Conservation (phyloP, 2,797 vertebrate species). For the Rhabdomys pumilio region DNA sequence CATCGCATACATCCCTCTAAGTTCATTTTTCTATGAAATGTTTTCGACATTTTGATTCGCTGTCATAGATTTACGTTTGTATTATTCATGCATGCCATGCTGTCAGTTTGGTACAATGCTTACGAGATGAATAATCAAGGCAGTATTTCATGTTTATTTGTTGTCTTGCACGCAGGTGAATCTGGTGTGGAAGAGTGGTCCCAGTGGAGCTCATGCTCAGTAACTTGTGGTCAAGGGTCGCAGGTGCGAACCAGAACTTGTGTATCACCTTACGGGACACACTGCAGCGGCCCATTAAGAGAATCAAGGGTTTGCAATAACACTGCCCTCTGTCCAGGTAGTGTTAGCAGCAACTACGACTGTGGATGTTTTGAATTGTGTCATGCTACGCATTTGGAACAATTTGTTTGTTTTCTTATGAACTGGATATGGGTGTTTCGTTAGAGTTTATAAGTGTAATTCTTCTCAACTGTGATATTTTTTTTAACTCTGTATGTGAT, state of each 20-base stretch:
- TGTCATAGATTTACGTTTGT: conserved; percentile 78
- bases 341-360: conserved; percentile 98
- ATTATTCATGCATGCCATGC: conserved; percentile 76
- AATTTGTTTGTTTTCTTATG: conserved; percentile 77
- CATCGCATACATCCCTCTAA: conserved; percentile 19
- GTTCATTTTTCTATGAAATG: conserved; percentile 83
- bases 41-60: conserved; percentile 81
- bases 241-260: conserved; percentile 99
- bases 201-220: conserved; percentile 99
- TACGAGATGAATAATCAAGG: conserved; percentile 86
- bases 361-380: conserved; percentile 92
- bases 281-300: conserved; percentile 99
- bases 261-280: conserved; percentile 99
- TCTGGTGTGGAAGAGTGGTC: conserved; percentile 99
- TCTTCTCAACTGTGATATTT: conserved; percentile 77
- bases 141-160: conserved; percentile 90
- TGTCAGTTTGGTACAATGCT: conserved; percentile 49
- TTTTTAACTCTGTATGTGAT: conserved; percentile 55
- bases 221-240: conserved; percentile 99
- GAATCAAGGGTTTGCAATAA: conserved; percentile 99
- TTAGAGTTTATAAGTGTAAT: conserved; percentile 79
- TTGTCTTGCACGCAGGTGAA: conserved; percentile 99
- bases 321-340: conserved; percentile 99
- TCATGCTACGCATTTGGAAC: conserved; percentile 89
- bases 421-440: conserved; percentile 66